Evolutionary conservation across 2,888 invertebrate genomes (phyloP).

Genomic region (Elmis aenea): DNA sequence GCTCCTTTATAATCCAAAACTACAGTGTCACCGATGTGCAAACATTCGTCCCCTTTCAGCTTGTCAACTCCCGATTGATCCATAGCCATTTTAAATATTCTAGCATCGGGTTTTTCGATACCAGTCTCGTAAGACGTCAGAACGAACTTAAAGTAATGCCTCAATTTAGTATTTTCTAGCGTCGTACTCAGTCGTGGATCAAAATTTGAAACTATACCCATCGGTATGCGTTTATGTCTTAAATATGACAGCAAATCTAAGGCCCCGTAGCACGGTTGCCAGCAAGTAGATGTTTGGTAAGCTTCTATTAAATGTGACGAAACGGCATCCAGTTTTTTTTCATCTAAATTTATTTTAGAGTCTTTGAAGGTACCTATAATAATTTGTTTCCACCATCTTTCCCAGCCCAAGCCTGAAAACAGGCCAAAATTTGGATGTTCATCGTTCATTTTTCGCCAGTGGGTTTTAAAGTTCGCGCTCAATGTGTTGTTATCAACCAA

Average conservation of each 20-base stretch:
- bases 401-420: conserved; percentile 62
- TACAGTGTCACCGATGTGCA: conserved; percentile 80
- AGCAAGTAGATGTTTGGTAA: conserved; percentile 67
- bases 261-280: conserved; percentile 65
- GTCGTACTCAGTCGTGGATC: conserved; percentile 74
- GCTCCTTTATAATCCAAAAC: conserved; percentile 76
- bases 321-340: conserved; percentile 48
- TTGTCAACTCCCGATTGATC: conserved; percentile 43
- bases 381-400: conserved; percentile 76
- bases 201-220: conserved; percentile 86
- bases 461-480: conserved; percentile 58
- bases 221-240: conserved; percentile 43
- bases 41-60: conserved; percentile 57
- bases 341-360: conserved; percentile 42
- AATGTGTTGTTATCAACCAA: conserved; percentile 55
- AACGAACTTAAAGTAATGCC: conserved; percentile 72
- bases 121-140: conserved; percentile 72
- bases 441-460: conserved; percentile 59
- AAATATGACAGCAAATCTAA: conserved; percentile 60
- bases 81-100: conserved; percentile 66
- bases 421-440: conserved; percentile 79
- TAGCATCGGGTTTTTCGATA: conserved; percentile 67
- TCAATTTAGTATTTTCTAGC: conserved; percentile 60
- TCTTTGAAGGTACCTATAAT: conserved; percentile 61
- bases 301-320: conserved; percentile 61